Base-by-base conservation (phyloP, 2,888 invertebrate species). In the Metallyticus violacea region DNA sequence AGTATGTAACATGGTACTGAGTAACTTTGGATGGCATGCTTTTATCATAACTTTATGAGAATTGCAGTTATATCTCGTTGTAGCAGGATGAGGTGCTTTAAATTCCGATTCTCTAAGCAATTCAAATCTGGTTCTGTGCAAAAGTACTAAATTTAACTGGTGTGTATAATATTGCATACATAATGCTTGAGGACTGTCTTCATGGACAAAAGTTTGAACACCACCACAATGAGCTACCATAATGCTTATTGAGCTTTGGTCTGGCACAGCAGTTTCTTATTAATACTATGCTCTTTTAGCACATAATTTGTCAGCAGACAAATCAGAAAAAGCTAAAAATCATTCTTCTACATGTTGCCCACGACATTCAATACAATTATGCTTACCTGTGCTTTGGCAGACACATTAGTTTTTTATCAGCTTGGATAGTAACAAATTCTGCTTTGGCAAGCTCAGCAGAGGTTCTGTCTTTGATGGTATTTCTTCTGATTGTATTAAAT, bases 351-450 rank as follows among this genome's bases (percentile, higher is more conserved):
- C 81, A 4, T 40, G 62, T 7, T 62, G 26, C 26, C 86, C 86
- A 77, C 62, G 7, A 87, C 81, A n/a, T n/a, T n/a, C n/a, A n/a
- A n/a, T n/a, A 87, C 77, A 79, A 88, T 85, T 26, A n/a, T n/a
- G n/a, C n/a, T n/a, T n/a, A 88, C 77, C 62, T 88, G 88, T 15
- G 81, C 85, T 82, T 88, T 86, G 1, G 22, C 77, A 28, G 85
- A 78, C 26, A 87, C 85, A 30, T 88, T 84, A 3, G 85, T 87
- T 85, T 87, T 86, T 88, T 86, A 30, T 88, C 88, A 9, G 78
- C 87, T 27, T 85, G 78, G 3, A 88, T 26, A 5, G 84, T 77
- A 30, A 85, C 40, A 82, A 87, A 88, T 7, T 25, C 79, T 22
- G 62, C 62, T 40, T 29, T 80, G 26, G 77, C n/a, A 1, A 87